Evolutionary conservation across 2,888 invertebrate species (phyloP).

Genomic region (Phania funesta): DNA sequence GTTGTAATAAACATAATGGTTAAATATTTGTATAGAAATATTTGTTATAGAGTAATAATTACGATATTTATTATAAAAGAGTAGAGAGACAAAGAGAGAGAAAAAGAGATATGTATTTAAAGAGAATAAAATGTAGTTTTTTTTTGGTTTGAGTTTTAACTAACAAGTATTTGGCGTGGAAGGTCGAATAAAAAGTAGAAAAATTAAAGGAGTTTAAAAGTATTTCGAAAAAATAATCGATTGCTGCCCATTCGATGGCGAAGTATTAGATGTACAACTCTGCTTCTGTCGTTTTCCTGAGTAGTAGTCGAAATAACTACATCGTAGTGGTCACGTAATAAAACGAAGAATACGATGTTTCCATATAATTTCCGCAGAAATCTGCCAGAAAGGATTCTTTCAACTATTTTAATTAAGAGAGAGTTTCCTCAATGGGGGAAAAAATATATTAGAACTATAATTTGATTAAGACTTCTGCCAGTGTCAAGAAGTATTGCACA

Average conservation of each 20-base stretch:
- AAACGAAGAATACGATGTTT: too few species aligned
- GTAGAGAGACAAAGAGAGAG: conserved; percentile 47
- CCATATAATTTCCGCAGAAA: too few species aligned
- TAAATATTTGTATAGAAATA: neutral
- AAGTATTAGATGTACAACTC: neutral
- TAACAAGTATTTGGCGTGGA: conserved; percentile 15
- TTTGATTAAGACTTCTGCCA: too few species aligned
- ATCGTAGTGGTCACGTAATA: too few species aligned
- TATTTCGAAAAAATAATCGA: conserved; percentile 36
- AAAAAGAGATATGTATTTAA: conserved; percentile 26
- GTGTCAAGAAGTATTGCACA: too few species aligned
- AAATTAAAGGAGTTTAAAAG: conserved; percentile 29
- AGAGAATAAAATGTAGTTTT: conserved; percentile 51
- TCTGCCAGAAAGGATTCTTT: too few species aligned
- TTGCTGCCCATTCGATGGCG: conserved; percentile 57
- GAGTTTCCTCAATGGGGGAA: too few species aligned
- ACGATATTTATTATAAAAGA: conserved; percentile 45
- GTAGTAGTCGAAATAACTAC: too few species aligned
- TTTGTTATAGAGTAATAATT: conserved; percentile 29
- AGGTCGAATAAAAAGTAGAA: conserved; percentile 15
- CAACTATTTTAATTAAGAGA: too few species aligned
- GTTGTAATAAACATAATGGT: conserved; percentile 8
- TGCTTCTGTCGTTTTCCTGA: neutral
- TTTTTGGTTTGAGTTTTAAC: conserved; percentile 35
- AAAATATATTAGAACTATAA: too few species aligned